phyloP scores from a whole-genome alignment of 2,113 vertebrate species.

The Ophthalmolycus amberensis region DNA sequence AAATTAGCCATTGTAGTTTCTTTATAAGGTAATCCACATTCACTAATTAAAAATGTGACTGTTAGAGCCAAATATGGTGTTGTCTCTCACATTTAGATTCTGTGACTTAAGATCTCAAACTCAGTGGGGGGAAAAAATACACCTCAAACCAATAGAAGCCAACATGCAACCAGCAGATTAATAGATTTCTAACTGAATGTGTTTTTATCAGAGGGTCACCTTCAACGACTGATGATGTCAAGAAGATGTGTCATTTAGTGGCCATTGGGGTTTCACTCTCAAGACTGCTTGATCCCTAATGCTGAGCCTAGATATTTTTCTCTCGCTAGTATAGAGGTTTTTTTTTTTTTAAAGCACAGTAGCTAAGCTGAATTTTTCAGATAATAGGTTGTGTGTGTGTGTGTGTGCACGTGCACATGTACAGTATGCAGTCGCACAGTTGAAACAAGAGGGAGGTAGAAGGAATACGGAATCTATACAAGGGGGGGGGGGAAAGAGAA shows the following conservation, averaged over 20 bases:
- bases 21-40: neutral
- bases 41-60: too few relatives aligned
- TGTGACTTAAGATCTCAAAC: neutral
- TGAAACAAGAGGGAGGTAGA: neutral
- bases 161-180: neutral
- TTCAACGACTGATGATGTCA: neutral
- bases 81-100: neutral
- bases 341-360: neutral
- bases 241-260: neutral
- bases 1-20: neutral
- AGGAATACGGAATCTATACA: neutral
- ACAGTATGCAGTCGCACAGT: neutral
- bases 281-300: slow-evolving; percentile 13
- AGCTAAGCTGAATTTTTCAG: slow-evolving; percentile 3
- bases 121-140: neutral
- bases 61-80: too few relatives aligned
- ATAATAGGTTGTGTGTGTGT: slow-evolving; percentile 10
- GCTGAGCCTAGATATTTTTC: slow-evolving; percentile 3
- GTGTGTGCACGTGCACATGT: neutral
- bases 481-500: too few relatives aligned
- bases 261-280: slow-evolving; percentile 11
- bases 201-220: neutral
- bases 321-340: neutral
- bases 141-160: neutral
- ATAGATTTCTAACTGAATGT: slow-evolving; percentile 18